A percentile compares a stretch with the other conserved stretches of the same genome.
Conservation (phyloP, 2,888 invertebrate genomes). For the Drosophila limbata region DNA sequence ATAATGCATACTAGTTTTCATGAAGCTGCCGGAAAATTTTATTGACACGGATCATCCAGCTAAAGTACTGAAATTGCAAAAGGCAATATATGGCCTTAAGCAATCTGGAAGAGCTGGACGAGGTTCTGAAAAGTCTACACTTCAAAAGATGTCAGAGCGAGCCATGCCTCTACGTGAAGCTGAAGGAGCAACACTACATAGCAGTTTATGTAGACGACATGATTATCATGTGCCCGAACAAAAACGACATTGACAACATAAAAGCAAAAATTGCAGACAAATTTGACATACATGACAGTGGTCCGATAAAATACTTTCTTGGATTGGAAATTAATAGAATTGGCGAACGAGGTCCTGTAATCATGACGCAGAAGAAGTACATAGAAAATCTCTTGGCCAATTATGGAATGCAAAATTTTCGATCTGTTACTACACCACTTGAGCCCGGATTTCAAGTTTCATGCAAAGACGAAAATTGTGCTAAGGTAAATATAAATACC, state of each 20-base stretch:
- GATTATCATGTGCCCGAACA: not conserved
- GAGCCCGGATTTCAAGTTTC: slow-evolving; percentile 19
- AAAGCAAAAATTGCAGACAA: slow-evolving; percentile 4
- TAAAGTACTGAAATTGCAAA: not conserved
- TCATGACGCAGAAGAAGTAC: slow-evolving; percentile 1
- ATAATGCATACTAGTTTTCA: slow-evolving; percentile 7
- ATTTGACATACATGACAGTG: slow-evolving; percentile 3
- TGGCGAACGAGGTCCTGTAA: slow-evolving; percentile 1
- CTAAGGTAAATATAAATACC: slow-evolving; percentile 27
- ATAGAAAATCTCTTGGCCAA: slow-evolving; percentile 3
- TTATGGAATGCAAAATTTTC: slow-evolving; percentile 7
- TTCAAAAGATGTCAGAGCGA: slow-evolving; percentile 2
- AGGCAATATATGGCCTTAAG: slow-evolving; percentile 5
- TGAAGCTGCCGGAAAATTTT: slow-evolving; percentile 11
- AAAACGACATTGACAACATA: not conserved
- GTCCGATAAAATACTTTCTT: slow-evolving; percentile 1
- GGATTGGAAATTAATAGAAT: slow-evolving; percentile 4
- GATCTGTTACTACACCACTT: slow-evolving; percentile 3
- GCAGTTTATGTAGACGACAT: slow-evolving; percentile 6
- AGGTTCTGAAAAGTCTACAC: not conserved
- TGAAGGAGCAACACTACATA: slow-evolving; percentile 1
- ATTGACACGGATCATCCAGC: not conserved
- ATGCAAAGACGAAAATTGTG: slow-evolving; percentile 19
- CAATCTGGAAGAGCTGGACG: slow-evolving; percentile 14
- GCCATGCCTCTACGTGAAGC: slow-evolving; percentile 3